Evolutionary conservation across 2,888 invertebrate genomes (phyloP).

Genomic region (Drosophila eohydei): DNA sequence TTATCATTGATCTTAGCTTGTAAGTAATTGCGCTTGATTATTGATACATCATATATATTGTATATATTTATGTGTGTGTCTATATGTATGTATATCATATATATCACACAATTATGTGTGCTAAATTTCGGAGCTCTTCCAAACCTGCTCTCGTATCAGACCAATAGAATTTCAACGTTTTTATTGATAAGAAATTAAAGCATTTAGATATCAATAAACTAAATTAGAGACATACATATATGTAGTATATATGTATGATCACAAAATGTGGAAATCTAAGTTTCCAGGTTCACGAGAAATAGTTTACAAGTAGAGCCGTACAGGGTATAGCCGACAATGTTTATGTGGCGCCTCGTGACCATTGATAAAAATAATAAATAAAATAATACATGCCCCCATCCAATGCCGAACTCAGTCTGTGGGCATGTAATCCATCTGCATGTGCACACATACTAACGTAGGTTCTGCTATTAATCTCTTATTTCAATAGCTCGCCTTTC

Average conservation of each 20-base stretch:
- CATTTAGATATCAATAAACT: constrained; percentile 20
- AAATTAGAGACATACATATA: not conserved
- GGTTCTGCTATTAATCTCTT: not conserved
- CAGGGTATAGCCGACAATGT: not conserved
- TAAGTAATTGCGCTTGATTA: constrained; percentile 54
- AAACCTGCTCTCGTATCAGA: constrained; percentile 30
- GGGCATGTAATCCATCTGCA: not conserved
- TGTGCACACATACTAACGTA: not conserved
- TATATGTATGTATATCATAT: constrained; percentile 5
- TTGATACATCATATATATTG: constrained; percentile 27
- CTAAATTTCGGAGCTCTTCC: constrained; percentile 6
- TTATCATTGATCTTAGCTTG: constrained; percentile 20
- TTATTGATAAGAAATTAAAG: constrained; percentile 36
- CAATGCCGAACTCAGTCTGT: not conserved
- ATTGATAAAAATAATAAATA: not conserved
- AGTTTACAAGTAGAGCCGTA: not conserved
- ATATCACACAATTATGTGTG: constrained; percentile 16
- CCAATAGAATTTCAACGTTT: constrained; percentile 9
- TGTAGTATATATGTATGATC: constrained; percentile 2
- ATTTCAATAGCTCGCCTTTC: not conserved
- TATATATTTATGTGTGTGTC: not conserved
- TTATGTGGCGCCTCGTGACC: constrained; percentile 6
- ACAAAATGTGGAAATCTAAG: constrained; percentile 4
- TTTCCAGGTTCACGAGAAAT: not conserved
- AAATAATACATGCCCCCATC: not conserved